Percentiles rank a stretch among this genome's conserved stretches.
Evolutionary conservation across 2,113 vertebrate species (phyloP).

Genomic region (Silurus asotus): DNA sequence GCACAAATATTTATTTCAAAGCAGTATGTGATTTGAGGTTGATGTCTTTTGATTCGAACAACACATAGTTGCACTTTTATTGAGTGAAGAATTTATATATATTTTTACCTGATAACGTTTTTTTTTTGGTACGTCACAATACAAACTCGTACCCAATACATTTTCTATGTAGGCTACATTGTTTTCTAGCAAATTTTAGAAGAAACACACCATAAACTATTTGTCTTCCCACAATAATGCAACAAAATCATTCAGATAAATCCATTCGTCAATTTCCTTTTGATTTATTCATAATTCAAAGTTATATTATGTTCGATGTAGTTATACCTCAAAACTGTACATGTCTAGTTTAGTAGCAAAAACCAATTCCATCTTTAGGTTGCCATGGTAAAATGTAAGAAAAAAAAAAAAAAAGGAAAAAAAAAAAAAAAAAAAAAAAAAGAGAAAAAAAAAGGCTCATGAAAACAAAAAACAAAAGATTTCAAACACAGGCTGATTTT

Average conservation of each 20-base stretch:
- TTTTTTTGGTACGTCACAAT: background rate
- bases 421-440: background rate
- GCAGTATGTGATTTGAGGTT: background rate
- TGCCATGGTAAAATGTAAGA: background rate
- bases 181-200: background rate
- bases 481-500: constrained; percentile 8
- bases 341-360: background rate
- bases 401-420: too few species aligned
- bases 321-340: background rate
- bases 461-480: background rate
- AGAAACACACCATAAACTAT: background rate
- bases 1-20: background rate
- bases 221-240: background rate
- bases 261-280: background rate
- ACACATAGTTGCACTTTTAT: background rate
- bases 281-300: too few species aligned
- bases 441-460: background rate
- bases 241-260: background rate
- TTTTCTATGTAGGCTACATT: background rate
- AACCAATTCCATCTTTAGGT: background rate
- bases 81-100: background rate
- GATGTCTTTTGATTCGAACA: background rate
- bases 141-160: background rate
- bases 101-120: background rate
- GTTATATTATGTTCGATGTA: background rate